Evolutionary conservation across 2,113 vertebrate species (phyloP).

Genomic region (Nipponia nippon): DNA sequence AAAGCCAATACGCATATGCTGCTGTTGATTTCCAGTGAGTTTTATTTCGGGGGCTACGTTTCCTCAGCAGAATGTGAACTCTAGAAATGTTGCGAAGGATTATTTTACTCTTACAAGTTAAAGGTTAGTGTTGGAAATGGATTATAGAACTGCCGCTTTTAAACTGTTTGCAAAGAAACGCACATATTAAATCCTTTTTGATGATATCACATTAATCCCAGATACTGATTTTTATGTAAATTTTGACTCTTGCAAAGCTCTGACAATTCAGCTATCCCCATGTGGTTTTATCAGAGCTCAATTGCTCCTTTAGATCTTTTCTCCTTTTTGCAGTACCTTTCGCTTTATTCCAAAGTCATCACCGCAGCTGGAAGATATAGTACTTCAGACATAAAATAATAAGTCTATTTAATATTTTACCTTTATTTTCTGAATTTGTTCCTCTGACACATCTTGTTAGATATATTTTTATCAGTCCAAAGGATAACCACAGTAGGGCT

Average conservation of each 20-base stretch:
- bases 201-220: conserved; percentile 62
- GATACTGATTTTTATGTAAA: conserved; percentile 65
- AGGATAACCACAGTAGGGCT: conserved; percentile 63
- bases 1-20: neutral
- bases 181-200: conserved; percentile 61
- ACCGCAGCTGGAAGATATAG: conserved; percentile 17
- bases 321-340: conserved; percentile 18
- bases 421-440: conserved; percentile 62
- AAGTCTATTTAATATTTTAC: conserved; percentile 54
- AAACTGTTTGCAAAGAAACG: conserved; percentile 59
- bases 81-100: conserved; percentile 45
- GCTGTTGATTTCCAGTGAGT: neutral
- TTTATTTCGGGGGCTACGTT: neutral
- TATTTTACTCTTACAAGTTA: conserved; percentile 50
- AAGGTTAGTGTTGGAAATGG: conserved; percentile 55
- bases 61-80: neutral
- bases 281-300: conserved; percentile 43
- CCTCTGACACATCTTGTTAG: conserved; percentile 42
- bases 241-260: conserved; percentile 52
- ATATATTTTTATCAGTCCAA: conserved; percentile 65
- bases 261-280: conserved; percentile 35
- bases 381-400: conserved; percentile 48
- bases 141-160: conserved; percentile 35
- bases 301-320: conserved; percentile 54
- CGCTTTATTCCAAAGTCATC: conserved; percentile 47